Evolutionary conservation across 2,113 vertebrate genomes (phyloP).

Genomic region (Ammospiza caudacuta): DNA sequence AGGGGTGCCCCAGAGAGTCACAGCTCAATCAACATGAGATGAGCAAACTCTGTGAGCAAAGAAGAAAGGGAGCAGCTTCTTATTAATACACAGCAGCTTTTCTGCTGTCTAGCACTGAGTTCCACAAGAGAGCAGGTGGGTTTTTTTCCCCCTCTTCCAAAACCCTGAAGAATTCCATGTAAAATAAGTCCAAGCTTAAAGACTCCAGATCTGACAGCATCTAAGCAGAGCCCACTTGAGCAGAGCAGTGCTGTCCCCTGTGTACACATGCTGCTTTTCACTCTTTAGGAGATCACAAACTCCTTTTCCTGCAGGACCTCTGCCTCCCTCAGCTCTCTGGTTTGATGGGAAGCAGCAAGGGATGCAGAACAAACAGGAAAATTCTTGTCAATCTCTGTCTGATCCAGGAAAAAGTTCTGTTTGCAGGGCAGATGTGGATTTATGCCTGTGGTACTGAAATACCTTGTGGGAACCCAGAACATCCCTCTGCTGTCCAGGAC

Average conservation of each 20-base stretch:
- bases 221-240: conserved; percentile 30
- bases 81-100: conserved; percentile 21
- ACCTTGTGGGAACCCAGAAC: no score
- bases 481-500: no score
- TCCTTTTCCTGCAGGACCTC: conserved; percentile 36
- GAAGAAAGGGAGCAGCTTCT: conserved; percentile 47
- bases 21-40: background rate
- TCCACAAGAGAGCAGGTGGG: background rate
- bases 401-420: background rate
- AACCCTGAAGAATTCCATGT: conserved; percentile 31
- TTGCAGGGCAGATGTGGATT: background rate
- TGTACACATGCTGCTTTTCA: background rate
- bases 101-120: background rate
- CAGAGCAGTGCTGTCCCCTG: background rate
- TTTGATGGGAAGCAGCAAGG: conserved; percentile 36
- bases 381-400: conserved; percentile 16
- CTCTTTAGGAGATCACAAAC: conserved; percentile 48
- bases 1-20: conserved; percentile 25
- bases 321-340: background rate
- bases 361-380: conserved; percentile 6
- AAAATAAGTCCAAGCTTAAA: conserved; percentile 43
- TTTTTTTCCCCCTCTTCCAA: background rate
- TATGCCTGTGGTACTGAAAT: background rate
- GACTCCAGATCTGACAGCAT: conserved; percentile 9
- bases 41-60: background rate